A percentile compares a stretch with the other conserved stretches of the same genome.
These are phyloP conservation scores for Puma concolor DNA, from an alignment of 2,113 vertebrate genomes.

Conservation along the genomic window DNA sequence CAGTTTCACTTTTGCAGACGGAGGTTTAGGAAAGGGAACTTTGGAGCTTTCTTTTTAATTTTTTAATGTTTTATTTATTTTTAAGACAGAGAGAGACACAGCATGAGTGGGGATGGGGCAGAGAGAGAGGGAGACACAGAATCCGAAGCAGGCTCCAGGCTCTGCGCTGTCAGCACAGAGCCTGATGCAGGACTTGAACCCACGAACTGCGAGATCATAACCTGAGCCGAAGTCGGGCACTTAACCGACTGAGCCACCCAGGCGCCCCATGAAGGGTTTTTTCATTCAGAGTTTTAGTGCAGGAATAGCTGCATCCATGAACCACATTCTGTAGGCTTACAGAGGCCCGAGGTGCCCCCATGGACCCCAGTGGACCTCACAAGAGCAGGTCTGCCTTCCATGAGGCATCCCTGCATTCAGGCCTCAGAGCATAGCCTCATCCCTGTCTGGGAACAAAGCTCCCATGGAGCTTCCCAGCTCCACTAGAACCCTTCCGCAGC, in stretches of 20 bases:
- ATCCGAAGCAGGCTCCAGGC: too few relatives aligned
- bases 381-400: neutral
- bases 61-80: too few relatives aligned
- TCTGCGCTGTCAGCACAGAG: too few relatives aligned
- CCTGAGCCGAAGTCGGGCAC: too few relatives aligned
- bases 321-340: neutral
- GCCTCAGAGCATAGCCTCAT: neutral
- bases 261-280: neutral
- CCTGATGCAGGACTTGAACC: rapidly evolving
- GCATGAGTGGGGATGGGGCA: too few relatives aligned
- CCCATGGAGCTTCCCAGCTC: neutral
- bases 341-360: neutral
- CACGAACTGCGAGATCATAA: too few relatives aligned
- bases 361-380: rapidly evolving
- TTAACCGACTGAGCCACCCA: too few relatives aligned
- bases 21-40: neutral
- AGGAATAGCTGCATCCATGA: neutral
- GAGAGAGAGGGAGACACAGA: too few relatives aligned
- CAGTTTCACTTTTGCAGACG: neutral
- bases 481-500: neutral
- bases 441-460: neutral
- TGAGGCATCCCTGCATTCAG: too few relatives aligned
- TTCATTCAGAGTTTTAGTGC: neutral
- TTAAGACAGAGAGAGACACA: too few relatives aligned
- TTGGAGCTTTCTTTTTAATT: neutral